Percentiles rank a stretch among this genome's conserved stretches.
These are phyloP conservation scores for Hestina assimilis DNA, from an alignment of 1,140 invertebrate genomes.

Conservation along the genomic window DNA sequence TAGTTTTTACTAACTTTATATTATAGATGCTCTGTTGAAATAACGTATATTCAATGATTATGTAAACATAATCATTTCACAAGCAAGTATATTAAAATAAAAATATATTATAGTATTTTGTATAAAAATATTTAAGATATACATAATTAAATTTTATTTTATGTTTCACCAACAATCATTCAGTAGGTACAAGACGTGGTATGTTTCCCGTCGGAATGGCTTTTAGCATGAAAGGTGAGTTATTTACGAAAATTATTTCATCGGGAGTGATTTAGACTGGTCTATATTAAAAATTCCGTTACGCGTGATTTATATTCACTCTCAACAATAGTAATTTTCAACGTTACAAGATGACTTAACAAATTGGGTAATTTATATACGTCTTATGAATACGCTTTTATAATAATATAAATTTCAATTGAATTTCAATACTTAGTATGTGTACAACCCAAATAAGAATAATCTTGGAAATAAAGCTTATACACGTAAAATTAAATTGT, in stretches of 20 bases:
- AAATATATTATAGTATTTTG: too few species aligned
- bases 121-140: too few species aligned
- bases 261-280: slow-evolving; percentile 15
- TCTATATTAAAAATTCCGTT: slow-evolving; percentile 27
- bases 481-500: too few species aligned
- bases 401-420: neutral
- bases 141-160: too few species aligned
- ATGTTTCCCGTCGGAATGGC: neutral
- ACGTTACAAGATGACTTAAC: neutral
- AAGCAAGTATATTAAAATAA: too few species aligned
- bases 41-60: too few species aligned
- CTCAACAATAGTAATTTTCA: slow-evolving; percentile 1
- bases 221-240: slow-evolving; percentile 5
- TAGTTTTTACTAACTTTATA: too few species aligned
- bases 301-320: slow-evolving; percentile 15
- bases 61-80: too few species aligned
- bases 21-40: too few species aligned
- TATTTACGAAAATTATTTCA: slow-evolving; percentile 29
- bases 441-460: too few species aligned
- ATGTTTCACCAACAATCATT: neutral
- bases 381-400: neutral
- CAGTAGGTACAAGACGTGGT: neutral
- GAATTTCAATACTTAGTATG: too few species aligned
- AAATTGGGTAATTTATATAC: slow-evolving; percentile 4
- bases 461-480: too few species aligned